Conservation (phyloP, 1,140 invertebrate species). For the Eufriesea mexicana region DNA sequence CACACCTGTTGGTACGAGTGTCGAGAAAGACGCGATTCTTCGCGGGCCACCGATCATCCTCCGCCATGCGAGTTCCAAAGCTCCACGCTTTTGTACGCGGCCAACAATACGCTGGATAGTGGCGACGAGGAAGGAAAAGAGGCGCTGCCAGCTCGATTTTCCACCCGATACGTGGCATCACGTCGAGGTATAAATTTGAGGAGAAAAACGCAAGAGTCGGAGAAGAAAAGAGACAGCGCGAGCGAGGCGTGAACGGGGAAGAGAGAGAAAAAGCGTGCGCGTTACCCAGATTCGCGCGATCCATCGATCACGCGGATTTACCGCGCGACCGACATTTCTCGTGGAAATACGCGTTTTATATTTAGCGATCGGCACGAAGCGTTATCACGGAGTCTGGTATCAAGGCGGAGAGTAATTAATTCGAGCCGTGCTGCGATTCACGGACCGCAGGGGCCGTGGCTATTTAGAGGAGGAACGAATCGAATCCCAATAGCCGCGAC, state of each 20-base stretch:
- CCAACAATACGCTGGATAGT: not conserved
- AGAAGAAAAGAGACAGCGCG: not conserved
- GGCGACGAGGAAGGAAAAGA: not conserved
- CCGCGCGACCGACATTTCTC: not conserved
- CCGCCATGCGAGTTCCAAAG: not conserved
- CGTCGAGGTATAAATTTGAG: slow-evolving; percentile 18
- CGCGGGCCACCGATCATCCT: slow-evolving; percentile 6
- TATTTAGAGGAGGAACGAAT: slow-evolving; percentile 40
- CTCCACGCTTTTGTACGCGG: not conserved
- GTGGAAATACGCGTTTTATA: slow-evolving; percentile 23
- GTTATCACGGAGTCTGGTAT: slow-evolving; percentile 3
- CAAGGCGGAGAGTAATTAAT: slow-evolving; percentile 46
- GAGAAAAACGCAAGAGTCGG: not conserved
- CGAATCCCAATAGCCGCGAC: slow-evolving; percentile 37
- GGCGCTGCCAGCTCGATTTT: not conserved
- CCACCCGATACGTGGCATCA: slow-evolving; percentile 4
- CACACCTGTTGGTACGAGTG: slow-evolving; percentile 31
- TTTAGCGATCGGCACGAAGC: slow-evolving; percentile 11
- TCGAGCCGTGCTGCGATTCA: slow-evolving; percentile 6
- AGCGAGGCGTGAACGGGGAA: not conserved
- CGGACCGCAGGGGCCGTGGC: slow-evolving; percentile 20
- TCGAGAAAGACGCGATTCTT: slow-evolving; percentile 26
- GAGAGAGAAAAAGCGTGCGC: not conserved
- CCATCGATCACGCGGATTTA: slow-evolving; percentile 33
- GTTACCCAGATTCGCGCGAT: slow-evolving; percentile 16